Conservation (phyloP, 2,113 vertebrate species). For the Argyrosomus japonicus region DNA sequence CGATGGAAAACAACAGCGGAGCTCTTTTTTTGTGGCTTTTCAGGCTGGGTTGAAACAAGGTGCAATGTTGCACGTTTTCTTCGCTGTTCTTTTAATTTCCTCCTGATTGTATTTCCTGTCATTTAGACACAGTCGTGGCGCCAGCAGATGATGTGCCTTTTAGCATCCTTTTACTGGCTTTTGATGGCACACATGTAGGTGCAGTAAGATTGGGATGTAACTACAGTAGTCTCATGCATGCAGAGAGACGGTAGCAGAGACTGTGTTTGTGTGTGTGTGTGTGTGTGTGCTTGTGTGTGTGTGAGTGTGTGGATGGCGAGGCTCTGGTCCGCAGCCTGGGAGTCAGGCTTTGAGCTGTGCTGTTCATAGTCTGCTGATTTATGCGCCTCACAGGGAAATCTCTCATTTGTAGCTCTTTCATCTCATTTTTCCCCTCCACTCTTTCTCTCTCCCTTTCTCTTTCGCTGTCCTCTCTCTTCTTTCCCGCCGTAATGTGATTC, state of each 20-base stretch:
- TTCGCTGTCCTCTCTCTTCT: conserved; percentile 55
- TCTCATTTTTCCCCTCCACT: conserved; percentile 67
- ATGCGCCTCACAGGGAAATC: conserved; percentile 83
- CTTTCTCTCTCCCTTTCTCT: conserved; percentile 45
- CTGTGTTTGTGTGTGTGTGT: background rate
- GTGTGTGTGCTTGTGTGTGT: conserved; percentile 21
- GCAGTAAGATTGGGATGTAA: conserved; percentile 46
- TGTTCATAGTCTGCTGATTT: conserved; percentile 84
- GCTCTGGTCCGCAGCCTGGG: conserved; percentile 74
- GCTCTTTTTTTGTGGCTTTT: conserved; percentile 10
- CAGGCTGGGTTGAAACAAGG: conserved; percentile 39
- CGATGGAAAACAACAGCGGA: conserved; percentile 52
- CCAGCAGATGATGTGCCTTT: conserved; percentile 31
- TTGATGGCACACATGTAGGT: conserved; percentile 59
- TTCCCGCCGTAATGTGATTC: conserved; percentile 79
- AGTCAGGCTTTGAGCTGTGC: conserved; percentile 77
- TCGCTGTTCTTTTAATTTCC: conserved; percentile 24
- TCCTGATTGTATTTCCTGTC: conserved; percentile 34
- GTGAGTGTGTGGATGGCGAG: conserved; percentile 54
- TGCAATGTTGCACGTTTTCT: conserved; percentile 52
- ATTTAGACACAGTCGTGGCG: conserved; percentile 10
- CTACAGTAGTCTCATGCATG: conserved; percentile 41
- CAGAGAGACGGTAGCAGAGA: conserved; percentile 29
- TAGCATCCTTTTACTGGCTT: conserved; percentile 35
- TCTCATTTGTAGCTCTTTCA: conserved; percentile 85